These are phyloP conservation scores for Tipula vernalis DNA, from an alignment of 2,888 invertebrate genomes.

Conservation along the genomic window DNA sequence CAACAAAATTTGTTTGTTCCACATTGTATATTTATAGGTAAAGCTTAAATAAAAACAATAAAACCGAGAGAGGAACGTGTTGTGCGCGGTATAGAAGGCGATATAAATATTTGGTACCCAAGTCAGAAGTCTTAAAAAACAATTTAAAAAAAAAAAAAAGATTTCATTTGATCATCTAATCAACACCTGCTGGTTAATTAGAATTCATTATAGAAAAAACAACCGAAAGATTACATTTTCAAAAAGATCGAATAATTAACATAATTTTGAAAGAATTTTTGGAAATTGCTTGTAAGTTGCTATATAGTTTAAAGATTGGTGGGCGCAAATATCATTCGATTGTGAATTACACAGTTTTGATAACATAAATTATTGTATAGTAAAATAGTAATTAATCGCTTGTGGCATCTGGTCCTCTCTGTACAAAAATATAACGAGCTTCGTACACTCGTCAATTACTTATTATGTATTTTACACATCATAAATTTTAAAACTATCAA, in stretches of 20 bases:
- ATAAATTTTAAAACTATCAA: neutral
- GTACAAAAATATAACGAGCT: neutral
- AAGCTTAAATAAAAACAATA: neutral
- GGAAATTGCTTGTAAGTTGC: neutral
- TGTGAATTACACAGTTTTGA: too few relatives aligned
- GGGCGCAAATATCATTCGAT: neutral
- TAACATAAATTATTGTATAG: too few relatives aligned
- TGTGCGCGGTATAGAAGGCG: neutral
- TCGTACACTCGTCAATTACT: neutral
- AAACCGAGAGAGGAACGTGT: neutral
- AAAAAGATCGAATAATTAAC: neutral
- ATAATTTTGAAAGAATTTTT: neutral
- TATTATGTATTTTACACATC: neutral
- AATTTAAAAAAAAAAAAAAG: neutral
- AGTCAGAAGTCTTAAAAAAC: neutral
- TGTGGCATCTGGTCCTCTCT: too few relatives aligned
- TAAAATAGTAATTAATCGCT: too few relatives aligned
- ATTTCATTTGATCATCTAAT: neutral
- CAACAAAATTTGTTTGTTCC: neutral
- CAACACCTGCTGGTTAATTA: conserved; percentile 4
- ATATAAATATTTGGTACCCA: neutral
- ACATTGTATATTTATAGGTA: neutral
- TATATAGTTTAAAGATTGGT: neutral
- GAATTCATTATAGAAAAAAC: neutral
- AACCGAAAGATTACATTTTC: too few relatives aligned